Evolutionary conservation across 2,888 invertebrate genomes (phyloP).

Genomic region (Petrolisthes manimaculis): DNA sequence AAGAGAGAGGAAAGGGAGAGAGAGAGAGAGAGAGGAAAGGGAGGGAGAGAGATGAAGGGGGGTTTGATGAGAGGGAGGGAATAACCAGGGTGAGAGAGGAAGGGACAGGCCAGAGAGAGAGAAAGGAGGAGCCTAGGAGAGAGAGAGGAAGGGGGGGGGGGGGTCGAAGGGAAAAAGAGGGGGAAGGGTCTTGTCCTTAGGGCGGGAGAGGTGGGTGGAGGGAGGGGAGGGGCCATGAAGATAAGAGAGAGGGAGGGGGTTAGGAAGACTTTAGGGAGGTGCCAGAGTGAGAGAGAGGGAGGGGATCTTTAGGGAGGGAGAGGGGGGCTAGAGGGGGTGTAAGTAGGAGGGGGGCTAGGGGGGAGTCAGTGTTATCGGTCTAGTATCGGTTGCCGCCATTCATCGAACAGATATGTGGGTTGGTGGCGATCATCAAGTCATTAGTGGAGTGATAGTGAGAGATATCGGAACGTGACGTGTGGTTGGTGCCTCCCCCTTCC

Average conservation of each 20-base stretch:
- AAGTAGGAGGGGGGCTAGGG: neutral
- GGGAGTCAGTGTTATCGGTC: neutral
- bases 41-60: too few species aligned
- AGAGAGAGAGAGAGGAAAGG: too few species aligned
- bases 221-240: too few species aligned
- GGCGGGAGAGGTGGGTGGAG: too few species aligned
- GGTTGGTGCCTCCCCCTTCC: neutral
- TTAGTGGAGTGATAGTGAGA: slow-evolving; percentile 14
- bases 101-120: too few species aligned
- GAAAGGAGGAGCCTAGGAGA: too few species aligned
- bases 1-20: neutral
- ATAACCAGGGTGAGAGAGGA: too few species aligned
- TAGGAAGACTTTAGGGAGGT: neutral
- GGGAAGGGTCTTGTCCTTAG: too few species aligned
- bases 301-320: neutral
- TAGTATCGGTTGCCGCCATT: slow-evolving; percentile 17
- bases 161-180: too few species aligned
- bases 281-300: neutral
- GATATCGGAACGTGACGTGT: neutral
- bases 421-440: slow-evolving; percentile 27
- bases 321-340: neutral
- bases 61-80: too few species aligned
- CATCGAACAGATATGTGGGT: slow-evolving; percentile 19
- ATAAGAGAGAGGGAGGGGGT: neutral
- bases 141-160: neutral